These are phyloP conservation scores for Diacarnus erythraeanus DNA, from an alignment of 37 sponge, comb jelly and placozoan genomes.

Conservation along the genomic window DNA sequence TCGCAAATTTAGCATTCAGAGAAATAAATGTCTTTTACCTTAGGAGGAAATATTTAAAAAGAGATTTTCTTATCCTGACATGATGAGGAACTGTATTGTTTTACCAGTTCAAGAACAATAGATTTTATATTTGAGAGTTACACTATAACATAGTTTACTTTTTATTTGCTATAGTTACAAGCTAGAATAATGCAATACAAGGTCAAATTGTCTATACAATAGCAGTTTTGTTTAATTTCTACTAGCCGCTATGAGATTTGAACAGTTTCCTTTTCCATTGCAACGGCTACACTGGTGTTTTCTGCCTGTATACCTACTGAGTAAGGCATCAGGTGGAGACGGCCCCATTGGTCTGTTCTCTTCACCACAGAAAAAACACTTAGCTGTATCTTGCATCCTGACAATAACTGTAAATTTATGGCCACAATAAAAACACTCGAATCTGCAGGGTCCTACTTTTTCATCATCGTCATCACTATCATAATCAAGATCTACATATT, in stretches of 20 bases:
- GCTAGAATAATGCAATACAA: too few relatives aligned
- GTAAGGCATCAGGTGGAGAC: background rate
- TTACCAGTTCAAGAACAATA: too few relatives aligned
- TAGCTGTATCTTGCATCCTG: background rate
- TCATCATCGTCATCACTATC: background rate
- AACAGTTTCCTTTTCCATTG: background rate
- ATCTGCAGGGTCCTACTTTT: background rate
- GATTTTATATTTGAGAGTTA: too few relatives aligned
- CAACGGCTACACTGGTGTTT: background rate
- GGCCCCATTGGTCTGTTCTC: background rate
- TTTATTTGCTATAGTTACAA: too few relatives aligned
- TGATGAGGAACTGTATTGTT: too few relatives aligned
- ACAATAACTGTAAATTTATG: background rate
- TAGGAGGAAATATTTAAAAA: too few relatives aligned
- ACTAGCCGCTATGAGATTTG: background rate
- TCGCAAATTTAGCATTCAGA: too few relatives aligned
- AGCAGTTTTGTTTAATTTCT: too few relatives aligned
- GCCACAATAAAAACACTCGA: conserved; percentile 4
- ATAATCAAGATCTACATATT: conserved; percentile 12
- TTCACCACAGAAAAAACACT: background rate
- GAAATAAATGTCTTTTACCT: too few relatives aligned
- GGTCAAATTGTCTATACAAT: too few relatives aligned
- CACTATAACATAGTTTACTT: too few relatives aligned
- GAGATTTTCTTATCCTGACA: too few relatives aligned
- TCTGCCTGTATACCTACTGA: background rate